Percentiles rank a stretch among this genome's conserved stretches.
These are phyloP conservation scores for Lophotriccus pileatus DNA, from an alignment of 2,797 vertebrate species.

Conservation along the genomic window DNA sequence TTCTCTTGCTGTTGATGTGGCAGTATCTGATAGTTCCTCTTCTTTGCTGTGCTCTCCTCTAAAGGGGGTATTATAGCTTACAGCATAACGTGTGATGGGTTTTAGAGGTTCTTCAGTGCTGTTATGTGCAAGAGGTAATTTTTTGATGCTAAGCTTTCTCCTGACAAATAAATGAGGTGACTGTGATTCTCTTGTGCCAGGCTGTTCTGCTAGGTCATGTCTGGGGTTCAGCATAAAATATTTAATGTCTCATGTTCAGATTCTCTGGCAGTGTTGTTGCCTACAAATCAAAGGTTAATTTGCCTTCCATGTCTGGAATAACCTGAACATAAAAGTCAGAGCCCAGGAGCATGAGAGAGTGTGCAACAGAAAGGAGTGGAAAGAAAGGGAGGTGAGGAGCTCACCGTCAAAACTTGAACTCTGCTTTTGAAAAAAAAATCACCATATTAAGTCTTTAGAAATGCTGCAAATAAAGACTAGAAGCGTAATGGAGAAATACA, in stretches of 20 bases:
- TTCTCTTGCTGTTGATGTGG: not conserved
- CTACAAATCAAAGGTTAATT: not conserved
- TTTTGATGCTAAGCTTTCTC: not conserved
- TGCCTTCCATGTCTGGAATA: not conserved
- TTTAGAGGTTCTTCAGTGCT: not conserved
- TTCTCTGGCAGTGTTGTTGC: not conserved
- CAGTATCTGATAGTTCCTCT: not conserved
- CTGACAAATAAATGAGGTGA: not conserved
- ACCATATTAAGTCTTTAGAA: not conserved
- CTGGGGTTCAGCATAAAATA: not conserved
- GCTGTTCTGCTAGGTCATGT: not conserved
- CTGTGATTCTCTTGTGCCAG: not conserved
- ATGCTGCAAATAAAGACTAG: not conserved
- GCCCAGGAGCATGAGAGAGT: not conserved
- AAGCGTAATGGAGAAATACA: not conserved
- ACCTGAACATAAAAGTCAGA: not conserved
- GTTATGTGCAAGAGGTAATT: not conserved
- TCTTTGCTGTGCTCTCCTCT: not conserved
- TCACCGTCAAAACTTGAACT: not conserved
- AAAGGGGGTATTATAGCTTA: not conserved
- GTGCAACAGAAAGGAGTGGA: not conserved
- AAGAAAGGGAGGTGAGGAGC: not conserved
- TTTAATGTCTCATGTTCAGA: fast-evolving
- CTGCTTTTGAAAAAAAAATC: not conserved
- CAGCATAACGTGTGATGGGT: fast-evolving